These are phyloP conservation scores for Hesperophylax magnus DNA, from an alignment of 1,140 invertebrate genomes.

Conservation along the genomic window DNA sequence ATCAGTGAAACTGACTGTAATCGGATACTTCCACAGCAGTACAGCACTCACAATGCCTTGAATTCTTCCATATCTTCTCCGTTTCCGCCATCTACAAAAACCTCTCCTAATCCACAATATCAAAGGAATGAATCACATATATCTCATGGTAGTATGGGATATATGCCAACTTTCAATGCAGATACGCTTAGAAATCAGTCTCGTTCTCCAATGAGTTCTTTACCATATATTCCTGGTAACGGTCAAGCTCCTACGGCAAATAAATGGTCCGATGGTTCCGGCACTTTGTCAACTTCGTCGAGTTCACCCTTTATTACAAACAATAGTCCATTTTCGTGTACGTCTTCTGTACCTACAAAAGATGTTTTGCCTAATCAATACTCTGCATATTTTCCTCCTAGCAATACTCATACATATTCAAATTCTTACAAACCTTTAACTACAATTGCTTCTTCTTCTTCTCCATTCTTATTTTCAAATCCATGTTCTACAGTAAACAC, in stretches of 20 bases:
- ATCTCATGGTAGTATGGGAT: constrained; percentile 7
- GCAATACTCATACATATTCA: constrained; percentile 9
- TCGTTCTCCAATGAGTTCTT: constrained; percentile 29
- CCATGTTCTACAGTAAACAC: neutral
- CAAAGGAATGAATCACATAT: neutral
- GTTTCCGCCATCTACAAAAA: neutral
- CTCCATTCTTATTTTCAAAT: constrained; percentile 18
- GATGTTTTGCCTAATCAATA: constrained; percentile 10
- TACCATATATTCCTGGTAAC: constrained; percentile 33
- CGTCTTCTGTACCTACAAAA: neutral
- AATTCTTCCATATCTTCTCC: constrained; percentile 23
- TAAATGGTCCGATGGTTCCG: neutral
- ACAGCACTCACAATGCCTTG: constrained; percentile 6
- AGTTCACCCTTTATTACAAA: neutral
- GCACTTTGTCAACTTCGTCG: neutral
- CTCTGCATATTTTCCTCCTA: constrained; percentile 14
- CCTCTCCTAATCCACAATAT: neutral
- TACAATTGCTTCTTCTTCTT: constrained; percentile 15
- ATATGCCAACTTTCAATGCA: constrained; percentile 17
- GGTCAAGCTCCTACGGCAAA: neutral
- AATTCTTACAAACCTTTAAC: constrained; percentile 14
- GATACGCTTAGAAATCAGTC: constrained; percentile 1
- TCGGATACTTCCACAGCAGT: neutral
- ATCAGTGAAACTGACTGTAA: constrained; percentile 18
- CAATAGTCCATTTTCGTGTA: constrained; percentile 6